A percentile compares a stretch with the other conserved stretches of the same genome.
Evolutionary conservation across 2,113 vertebrate species (phyloP).

Genomic region (Gobio gobio): DNA sequence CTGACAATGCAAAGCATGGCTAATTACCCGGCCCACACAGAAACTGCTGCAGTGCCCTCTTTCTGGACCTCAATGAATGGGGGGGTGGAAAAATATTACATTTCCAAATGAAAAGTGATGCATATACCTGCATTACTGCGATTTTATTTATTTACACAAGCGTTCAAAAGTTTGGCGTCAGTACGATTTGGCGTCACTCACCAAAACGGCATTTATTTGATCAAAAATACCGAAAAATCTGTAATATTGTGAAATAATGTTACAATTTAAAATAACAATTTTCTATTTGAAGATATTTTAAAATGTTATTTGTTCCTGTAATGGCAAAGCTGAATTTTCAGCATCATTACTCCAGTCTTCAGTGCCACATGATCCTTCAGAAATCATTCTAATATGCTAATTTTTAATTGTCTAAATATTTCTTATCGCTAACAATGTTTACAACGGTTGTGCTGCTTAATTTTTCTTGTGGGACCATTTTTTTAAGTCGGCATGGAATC

Average conservation of each 20-base stretch:
- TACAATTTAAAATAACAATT: neutral
- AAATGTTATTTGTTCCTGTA: neutral
- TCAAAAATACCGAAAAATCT: neutral
- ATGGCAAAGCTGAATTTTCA: neutral
- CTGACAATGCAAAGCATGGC: conserved; percentile 34
- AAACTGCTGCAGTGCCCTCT: neutral
- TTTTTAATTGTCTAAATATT: too few species aligned
- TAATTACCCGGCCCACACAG: conserved; percentile 35
- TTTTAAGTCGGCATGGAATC: too few species aligned
- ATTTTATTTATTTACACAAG: too few species aligned
- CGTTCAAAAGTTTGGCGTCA: neutral
- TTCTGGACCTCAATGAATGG: neutral
- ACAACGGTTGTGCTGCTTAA: neutral
- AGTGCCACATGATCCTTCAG: neutral
- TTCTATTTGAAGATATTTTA: neutral
- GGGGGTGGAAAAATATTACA: neutral
- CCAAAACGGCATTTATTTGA: neutral
- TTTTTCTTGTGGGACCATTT: neutral
- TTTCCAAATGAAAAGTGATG: too few species aligned
- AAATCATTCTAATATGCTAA: neutral
- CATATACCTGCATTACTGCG: too few species aligned
- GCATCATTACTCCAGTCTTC: neutral
- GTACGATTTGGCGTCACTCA: neutral
- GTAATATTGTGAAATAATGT: neutral
- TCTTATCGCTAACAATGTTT: neutral